Evolutionary conservation across 2,113 vertebrate genomes (phyloP), one percentile per base, ranked within the genome.

Genomic region (Chinchilla lanigera): DNA sequence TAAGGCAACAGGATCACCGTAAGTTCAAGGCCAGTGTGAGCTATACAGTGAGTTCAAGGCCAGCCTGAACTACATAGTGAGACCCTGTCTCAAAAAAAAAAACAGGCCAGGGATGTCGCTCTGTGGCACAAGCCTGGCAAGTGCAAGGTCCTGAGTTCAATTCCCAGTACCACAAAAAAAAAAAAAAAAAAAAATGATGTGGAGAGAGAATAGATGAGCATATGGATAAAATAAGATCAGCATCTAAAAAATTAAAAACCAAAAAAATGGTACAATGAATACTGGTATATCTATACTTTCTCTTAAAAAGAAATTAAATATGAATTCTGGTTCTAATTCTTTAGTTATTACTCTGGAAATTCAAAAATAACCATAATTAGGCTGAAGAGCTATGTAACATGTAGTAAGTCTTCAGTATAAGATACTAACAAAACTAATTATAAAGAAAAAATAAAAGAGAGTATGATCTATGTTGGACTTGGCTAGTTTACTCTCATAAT

Each of bases 301-400:
- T 52, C 75, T 90, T 69, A 14, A 5, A 44, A 35, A 85, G n/a
- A 71, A 81, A 73, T 73, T 82, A 94, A 80, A 77, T 54, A 47
- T 60, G 35, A 83, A 7, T 73, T 94, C 69, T 75, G 44, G 1
- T 73, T 90, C 86, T 96, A 84, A 67, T 84, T 71, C 41, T 80
- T 85, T 83, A 93, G 61, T 35, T 93, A 80, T 60, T 67, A 85
- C 85, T 90, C 78, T 38, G 50, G 22, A 92, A 94, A 95, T 92
- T 96, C 80, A 86, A 41, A 89, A 97, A 83, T 63, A 61, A 91
- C 41, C 73, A 50, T 47, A 77, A 90, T 86, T 89, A 95, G 87
- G 10, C n/a, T 81, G 50, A 92, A 83, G 80, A 22, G 14, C 60
- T 80, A 63, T 56, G 16, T 30, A 50, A 78, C n/a, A 56, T 16